Evolutionary conservation across 2,888 invertebrate species (phyloP), one percentile per base, ranked within the genome.

Genomic region (Steromphala cineraria): DNA sequence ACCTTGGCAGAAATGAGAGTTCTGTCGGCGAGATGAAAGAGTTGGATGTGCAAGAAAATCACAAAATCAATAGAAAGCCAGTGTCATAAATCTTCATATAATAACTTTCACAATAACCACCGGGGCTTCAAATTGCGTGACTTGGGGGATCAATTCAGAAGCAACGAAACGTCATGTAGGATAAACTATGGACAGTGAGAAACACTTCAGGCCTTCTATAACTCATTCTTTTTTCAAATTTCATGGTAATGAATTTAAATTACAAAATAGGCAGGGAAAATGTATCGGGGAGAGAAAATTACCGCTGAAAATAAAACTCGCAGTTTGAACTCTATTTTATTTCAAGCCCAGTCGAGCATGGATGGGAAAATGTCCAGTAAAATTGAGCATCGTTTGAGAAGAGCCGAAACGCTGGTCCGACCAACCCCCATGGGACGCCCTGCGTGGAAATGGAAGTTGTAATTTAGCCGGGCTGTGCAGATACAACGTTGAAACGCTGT

Each of bases 181-280:
- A 28, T 31, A 71, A 71, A 71, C 36, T 71, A 71, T 71, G 31
- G 40, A 71, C 31, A 36, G n/a, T 71, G 36, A 71, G 46, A 36
- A 40, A 40, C 40, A 19, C n/a, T 19, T 40, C 71, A 71, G n/a
- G 17, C 36, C 40, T 19, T 40, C 15, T 13, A 71, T 71, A 71
- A 71, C 36, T 31, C 36, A 40, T 71, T 19, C 19, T n/a, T 71
- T 71, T 71, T 40, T 40, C 71, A 40, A 71, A 71, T 71, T 71
- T 71, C 71, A 71, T 71, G 71, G 71, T 71, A 71, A 71, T 71
- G 71, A 40, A 71, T 71, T 71, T 71, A 71, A 71, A 71, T 71
- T 71, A 71, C 71, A 71, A 71, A 71, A 71, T 71, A 31, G 71
- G 36, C 31, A 40, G 40, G 36, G 19, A 71, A 24, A 71, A 71